A percentile compares a stretch with the other conserved stretches of the same genome.
Evolutionary conservation across 1,140 invertebrate species (phyloP).

Genomic region (Diabrotica undecimpunctata): DNA sequence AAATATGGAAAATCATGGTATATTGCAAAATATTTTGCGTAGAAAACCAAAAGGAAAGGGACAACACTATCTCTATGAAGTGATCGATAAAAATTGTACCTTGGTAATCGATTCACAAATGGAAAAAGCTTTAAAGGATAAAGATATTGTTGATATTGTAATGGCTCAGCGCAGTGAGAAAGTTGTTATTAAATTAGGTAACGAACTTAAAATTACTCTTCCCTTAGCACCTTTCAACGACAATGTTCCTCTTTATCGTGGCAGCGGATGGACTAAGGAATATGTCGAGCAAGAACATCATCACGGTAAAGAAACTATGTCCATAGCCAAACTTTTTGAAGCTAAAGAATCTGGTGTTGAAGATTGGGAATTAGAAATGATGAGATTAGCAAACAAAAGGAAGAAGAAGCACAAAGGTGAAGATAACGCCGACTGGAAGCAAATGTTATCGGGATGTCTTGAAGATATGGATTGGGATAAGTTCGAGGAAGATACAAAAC

Average conservation of each 20-base stretch:
- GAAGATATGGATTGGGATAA: slow-evolving; percentile 46
- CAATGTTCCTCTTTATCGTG: slow-evolving; percentile 57
- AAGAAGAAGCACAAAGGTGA: slow-evolving; percentile 49
- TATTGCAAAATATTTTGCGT: slow-evolving; percentile 56
- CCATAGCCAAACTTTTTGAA: slow-evolving; percentile 71
- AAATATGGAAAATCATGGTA: slow-evolving; percentile 59
- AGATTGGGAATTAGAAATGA: slow-evolving; percentile 53
- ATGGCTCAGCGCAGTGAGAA: slow-evolving; percentile 69
- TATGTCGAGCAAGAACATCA: slow-evolving; percentile 59
- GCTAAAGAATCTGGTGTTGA: slow-evolving; percentile 65
- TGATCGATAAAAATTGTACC: slow-evolving; percentile 65
- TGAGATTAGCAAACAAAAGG: slow-evolving; percentile 42
- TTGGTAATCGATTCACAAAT: slow-evolving; percentile 70
- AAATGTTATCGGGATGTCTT: slow-evolving; percentile 40
- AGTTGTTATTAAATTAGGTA: slow-evolving; percentile 65
- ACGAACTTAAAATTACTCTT: slow-evolving; percentile 65
- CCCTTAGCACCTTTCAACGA: slow-evolving; percentile 62
- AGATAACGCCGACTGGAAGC: slow-evolving; percentile 40
- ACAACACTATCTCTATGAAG: slow-evolving; percentile 54
- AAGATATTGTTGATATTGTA: slow-evolving; percentile 72
- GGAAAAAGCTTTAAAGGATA: slow-evolving; percentile 71
- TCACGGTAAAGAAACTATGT: slow-evolving; percentile 54
- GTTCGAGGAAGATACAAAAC: slow-evolving; percentile 49
- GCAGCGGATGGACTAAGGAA: slow-evolving; percentile 60
- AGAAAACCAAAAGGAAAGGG: slow-evolving; percentile 38